Evolutionary conservation across 2,888 invertebrate species (phyloP).

Genomic region (Hemithea aestivaria): DNA sequence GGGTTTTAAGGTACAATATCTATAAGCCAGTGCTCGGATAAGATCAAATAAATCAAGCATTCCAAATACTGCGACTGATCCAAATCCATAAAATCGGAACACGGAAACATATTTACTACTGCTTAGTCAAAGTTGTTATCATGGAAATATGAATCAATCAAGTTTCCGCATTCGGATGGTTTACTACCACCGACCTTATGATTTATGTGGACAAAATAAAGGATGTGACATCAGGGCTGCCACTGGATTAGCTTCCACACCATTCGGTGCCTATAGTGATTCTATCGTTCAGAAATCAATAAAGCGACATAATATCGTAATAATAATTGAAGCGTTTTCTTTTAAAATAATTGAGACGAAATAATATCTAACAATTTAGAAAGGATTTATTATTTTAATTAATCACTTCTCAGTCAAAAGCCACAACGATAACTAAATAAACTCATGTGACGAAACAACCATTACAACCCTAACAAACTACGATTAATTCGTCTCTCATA

Average conservation of each 20-base stretch:
- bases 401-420: no score
- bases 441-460: neutral
- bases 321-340: no score
- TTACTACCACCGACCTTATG: slow-evolving; percentile 9
- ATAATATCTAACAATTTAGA: no score
- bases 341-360: no score
- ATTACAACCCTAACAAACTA: slow-evolving; percentile 22
- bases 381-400: no score
- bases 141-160: slow-evolving; percentile 19
- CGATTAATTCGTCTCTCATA: slow-evolving; percentile 36
- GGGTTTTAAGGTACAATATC: no score
- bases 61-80: slow-evolving; percentile 12
- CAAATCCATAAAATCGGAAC: slow-evolving; percentile 8
- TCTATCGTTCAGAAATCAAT: no score
- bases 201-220: slow-evolving; percentile 16
- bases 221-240: slow-evolving; percentile 13
- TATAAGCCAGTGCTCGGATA: no score
- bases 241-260: neutral
- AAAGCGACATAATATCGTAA: no score
- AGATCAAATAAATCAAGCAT: slow-evolving; percentile 15
- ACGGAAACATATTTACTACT: slow-evolving; percentile 23
- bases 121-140: slow-evolving; percentile 17
- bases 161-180: slow-evolving; percentile 14
- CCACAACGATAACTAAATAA: no score
- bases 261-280: no score